Evolutionary conservation across 2,888 invertebrate species (phyloP).

Genomic region (Sarcophaga caerulescens): DNA sequence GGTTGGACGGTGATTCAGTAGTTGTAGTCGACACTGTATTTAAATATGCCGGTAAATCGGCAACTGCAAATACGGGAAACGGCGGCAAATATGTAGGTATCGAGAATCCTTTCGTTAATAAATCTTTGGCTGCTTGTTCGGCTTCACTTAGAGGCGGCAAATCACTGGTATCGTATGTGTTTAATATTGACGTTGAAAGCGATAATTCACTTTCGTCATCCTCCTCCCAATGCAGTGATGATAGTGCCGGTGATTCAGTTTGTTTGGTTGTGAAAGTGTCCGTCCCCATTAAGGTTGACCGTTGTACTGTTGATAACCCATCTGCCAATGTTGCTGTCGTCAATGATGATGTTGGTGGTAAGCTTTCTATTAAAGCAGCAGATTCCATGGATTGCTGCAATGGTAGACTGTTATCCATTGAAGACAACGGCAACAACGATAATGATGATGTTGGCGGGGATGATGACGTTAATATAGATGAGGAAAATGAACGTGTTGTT

Average conservation of each 20-base stretch:
- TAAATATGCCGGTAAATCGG: conserved; percentile 76
- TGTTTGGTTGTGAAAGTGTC: conserved; percentile 34
- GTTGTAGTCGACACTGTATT: conserved; percentile 73
- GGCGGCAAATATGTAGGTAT: conserved; percentile 78
- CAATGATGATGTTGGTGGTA: conserved; percentile 69
- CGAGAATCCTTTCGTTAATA: conserved; percentile 78
- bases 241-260: conserved; percentile 37
- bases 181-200: conserved; percentile 55
- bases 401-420: conserved; percentile 15
- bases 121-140: conserved; percentile 71
- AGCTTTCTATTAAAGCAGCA: conserved; percentile 52
- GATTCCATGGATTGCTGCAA: conserved; percentile 50
- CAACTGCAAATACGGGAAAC: conserved; percentile 77
- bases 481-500: conserved; percentile 23
- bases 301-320: conserved; percentile 41
- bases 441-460: conserved; percentile 1
- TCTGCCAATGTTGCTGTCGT: conserved; percentile 49
- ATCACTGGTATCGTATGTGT: conserved; percentile 59
- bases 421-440: conserved; percentile 11
- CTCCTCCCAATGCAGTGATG: conserved; percentile 42
- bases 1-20: conserved; percentile 62
- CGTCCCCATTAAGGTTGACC: conserved; percentile 45
- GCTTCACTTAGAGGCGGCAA: conserved; percentile 65
- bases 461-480: conserved; percentile 29
- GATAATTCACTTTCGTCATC: conserved; percentile 57